A percentile compares a stretch with the other conserved stretches of the same genome.
Conservation (phyloP, 2,797 vertebrate genomes). For the Erethizon dorsatum region DNA sequence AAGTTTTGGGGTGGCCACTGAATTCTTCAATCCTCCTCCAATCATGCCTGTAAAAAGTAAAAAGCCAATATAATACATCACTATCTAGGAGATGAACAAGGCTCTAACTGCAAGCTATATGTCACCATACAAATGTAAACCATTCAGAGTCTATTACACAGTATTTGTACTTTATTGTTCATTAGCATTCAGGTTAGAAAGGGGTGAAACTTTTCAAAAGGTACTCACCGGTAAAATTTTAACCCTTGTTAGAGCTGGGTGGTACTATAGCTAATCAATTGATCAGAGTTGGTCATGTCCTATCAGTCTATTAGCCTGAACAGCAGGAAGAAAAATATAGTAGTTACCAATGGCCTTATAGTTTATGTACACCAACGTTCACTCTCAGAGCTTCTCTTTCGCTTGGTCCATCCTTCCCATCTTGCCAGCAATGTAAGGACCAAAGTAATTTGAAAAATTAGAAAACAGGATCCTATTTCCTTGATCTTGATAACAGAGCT, state of each 20-base stretch:
- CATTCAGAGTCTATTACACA: background rate
- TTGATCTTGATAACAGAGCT: background rate
- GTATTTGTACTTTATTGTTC: background rate
- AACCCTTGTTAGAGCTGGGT: background rate
- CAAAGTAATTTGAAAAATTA: background rate
- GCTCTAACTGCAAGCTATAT: background rate
- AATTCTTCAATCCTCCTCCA: background rate
- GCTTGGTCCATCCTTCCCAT: background rate
- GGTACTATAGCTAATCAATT: background rate
- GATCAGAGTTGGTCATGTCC: background rate
- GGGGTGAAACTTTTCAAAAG: background rate
- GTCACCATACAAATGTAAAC: background rate
- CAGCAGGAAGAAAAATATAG: background rate
- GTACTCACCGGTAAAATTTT: background rate
- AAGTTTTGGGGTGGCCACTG: background rate
- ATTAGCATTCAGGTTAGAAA: background rate
- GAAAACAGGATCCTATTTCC: background rate
- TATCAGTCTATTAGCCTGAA: background rate
- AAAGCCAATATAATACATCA: background rate
- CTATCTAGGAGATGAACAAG: background rate
- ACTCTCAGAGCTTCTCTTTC: background rate
- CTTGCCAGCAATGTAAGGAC: background rate
- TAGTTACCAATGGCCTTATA: background rate
- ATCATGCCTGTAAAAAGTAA: background rate
- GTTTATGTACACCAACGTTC: background rate